These are phyloP conservation scores for Cancer borealis DNA, from an alignment of 2,888 invertebrate species.

Conservation along the genomic window DNA sequence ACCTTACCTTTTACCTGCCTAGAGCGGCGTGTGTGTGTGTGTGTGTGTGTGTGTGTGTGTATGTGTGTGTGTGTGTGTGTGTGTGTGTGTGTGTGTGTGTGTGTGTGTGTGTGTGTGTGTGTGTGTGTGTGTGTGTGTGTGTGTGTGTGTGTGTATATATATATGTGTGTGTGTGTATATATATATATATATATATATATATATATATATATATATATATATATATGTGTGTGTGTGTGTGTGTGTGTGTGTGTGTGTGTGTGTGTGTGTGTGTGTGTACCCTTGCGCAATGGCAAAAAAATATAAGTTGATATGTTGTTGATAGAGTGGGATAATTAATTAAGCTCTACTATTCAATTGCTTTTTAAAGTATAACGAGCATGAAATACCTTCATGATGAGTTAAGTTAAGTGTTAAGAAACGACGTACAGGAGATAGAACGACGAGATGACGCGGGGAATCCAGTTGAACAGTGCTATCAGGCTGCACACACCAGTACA, in stretches of 20 bases:
- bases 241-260: no score
- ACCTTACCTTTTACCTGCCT: background rate
- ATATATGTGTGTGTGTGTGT: background rate
- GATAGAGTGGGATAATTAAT: constrained; percentile 15
- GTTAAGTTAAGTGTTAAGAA: background rate
- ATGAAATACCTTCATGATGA: background rate
- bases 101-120: background rate
- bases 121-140: no score
- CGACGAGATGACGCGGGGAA: background rate
- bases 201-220: no score
- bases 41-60: constrained; percentile 1
- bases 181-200: background rate
- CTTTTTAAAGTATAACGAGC: background rate
- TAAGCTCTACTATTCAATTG: background rate
- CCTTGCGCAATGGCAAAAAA: background rate
- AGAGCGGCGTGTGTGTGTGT: background rate
- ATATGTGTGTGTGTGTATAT: background rate
- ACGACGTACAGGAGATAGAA: background rate
- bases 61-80: background rate
- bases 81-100: no score
- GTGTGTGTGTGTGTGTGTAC: background rate
- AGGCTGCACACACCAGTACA: background rate
- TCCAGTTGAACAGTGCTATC: background rate
- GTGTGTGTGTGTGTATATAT: no score
- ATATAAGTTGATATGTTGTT: background rate